phyloP scores from a whole-genome alignment of 2,888 invertebrate species.

The Agrilus mali region DNA sequence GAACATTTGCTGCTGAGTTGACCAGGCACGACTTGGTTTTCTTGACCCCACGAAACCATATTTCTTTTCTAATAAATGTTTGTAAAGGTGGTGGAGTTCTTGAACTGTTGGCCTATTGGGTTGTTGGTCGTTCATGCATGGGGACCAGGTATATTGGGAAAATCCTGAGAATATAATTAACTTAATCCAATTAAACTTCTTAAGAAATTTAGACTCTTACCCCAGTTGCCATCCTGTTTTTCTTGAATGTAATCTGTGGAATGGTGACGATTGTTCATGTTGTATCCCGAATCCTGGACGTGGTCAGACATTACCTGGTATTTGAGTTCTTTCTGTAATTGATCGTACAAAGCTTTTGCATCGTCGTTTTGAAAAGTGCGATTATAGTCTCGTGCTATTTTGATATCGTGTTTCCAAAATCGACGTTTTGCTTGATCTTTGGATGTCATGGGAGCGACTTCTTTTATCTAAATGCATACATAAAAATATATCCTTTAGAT shows the following conservation, averaged over 20 bases:
- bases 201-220: too few relatives aligned
- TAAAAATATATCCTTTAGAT: not conserved
- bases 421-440: conserved; percentile 30
- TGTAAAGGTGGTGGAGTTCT: too few relatives aligned
- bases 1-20: too few relatives aligned
- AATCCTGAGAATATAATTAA: too few relatives aligned
- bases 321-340: not conserved
- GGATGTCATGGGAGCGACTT: conserved; percentile 44
- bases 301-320: too few relatives aligned
- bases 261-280: not conserved
- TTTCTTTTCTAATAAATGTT: too few relatives aligned
- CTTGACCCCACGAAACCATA: too few relatives aligned
- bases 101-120: too few relatives aligned
- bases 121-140: conserved; percentile 12
- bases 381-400: conserved; percentile 45
- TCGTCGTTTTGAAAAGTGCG: conserved; percentile 24
- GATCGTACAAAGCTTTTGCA: conserved; percentile 1
- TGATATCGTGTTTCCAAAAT: conserved; percentile 53
- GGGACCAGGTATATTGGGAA: conserved; percentile 23
- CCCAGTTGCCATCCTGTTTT: not conserved
- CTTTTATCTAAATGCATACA: conserved; percentile 37
- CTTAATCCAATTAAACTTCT: too few relatives aligned
- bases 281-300: too few relatives aligned
- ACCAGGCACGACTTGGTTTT: too few relatives aligned
- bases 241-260: not conserved